These are phyloP conservation scores for Ciconia nigra DNA, from an alignment of 2,797 vertebrate genomes.

Conservation along the genomic window DNA sequence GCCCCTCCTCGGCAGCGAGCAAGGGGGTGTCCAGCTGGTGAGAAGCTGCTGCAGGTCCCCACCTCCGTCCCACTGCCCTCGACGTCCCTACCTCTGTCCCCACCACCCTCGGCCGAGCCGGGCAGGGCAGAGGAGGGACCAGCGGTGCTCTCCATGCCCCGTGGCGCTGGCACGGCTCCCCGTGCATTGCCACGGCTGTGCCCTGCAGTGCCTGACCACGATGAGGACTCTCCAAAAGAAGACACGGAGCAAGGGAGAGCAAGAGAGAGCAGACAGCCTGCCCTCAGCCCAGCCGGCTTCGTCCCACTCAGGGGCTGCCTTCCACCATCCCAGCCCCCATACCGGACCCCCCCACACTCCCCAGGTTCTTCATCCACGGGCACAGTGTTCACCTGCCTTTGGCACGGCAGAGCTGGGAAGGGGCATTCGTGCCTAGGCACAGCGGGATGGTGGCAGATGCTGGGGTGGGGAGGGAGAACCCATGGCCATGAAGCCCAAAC, in stretches of 20 bases:
- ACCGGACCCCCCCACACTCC: not conserved
- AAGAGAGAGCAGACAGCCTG: not conserved
- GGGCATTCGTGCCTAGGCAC: not conserved
- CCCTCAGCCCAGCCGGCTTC: not conserved
- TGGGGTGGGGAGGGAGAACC: not conserved
- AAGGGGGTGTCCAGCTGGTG: fast-evolving
- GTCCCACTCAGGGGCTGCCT: not conserved
- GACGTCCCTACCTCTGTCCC: not conserved
- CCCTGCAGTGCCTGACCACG: fast-evolving
- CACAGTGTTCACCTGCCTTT: not conserved
- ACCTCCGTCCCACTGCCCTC: not conserved
- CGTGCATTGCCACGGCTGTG: fast-evolving
- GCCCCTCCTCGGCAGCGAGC: not conserved
- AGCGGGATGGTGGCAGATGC: not conserved
- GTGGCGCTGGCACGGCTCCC: not conserved
- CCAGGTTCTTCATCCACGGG: not conserved
- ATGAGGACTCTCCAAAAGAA: not conserved
- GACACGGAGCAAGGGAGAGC: not conserved
- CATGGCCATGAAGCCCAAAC: not conserved
- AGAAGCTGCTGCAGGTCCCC: not conserved
- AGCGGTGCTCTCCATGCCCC: fast-evolving
- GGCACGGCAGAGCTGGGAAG: not conserved
- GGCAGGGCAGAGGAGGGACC: not conserved
- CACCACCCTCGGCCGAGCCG: fast-evolving
- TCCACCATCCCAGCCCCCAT: not conserved